A percentile compares a stretch with the other conserved stretches of the same genome.
These are phyloP conservation scores for Novumbra hubbsi DNA, from an alignment of 2,797 vertebrate genomes.

Conservation along the genomic window DNA sequence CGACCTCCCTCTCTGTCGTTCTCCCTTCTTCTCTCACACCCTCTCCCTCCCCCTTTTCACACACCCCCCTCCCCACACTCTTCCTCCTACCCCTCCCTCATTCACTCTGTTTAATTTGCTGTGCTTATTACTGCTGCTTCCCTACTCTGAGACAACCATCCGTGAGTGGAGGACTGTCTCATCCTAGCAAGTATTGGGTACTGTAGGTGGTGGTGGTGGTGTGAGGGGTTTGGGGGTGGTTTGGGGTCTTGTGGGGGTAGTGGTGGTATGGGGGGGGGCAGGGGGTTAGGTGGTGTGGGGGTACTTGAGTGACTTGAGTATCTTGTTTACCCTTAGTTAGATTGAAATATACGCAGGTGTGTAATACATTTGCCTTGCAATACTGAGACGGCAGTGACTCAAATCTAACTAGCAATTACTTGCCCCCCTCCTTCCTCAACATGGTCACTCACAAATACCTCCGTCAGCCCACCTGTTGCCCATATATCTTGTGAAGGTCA, in stretches of 20 bases:
- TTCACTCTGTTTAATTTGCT: constrained; percentile 9
- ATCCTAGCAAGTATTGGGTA: constrained; percentile 7
- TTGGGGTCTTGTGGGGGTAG: constrained; percentile 7
- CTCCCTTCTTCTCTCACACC: background rate
- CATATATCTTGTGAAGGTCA: too few relatives aligned
- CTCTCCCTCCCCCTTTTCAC: background rate
- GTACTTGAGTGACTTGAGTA: background rate
- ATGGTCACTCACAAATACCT: too few relatives aligned
- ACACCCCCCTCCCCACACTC: background rate
- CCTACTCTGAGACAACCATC: constrained; percentile 40
- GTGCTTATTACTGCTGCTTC: constrained; percentile 35
- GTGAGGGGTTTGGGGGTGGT: constrained; percentile 3
- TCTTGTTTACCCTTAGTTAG: background rate
- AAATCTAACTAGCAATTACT: too few relatives aligned
- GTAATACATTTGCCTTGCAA: too few relatives aligned
- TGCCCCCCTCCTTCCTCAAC: background rate
- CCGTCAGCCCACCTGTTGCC: too few relatives aligned
- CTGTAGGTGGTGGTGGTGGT: constrained; percentile 1
- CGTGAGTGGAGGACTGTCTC: constrained; percentile 29
- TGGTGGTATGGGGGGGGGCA: background rate
- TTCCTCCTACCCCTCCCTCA: background rate
- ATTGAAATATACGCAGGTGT: background rate
- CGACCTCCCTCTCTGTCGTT: background rate
- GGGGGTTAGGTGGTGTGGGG: constrained; percentile 1
- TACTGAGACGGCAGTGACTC: too few relatives aligned